Conservation (phyloP, 2,888 invertebrate species). For the Coecobrya sp. region DNA sequence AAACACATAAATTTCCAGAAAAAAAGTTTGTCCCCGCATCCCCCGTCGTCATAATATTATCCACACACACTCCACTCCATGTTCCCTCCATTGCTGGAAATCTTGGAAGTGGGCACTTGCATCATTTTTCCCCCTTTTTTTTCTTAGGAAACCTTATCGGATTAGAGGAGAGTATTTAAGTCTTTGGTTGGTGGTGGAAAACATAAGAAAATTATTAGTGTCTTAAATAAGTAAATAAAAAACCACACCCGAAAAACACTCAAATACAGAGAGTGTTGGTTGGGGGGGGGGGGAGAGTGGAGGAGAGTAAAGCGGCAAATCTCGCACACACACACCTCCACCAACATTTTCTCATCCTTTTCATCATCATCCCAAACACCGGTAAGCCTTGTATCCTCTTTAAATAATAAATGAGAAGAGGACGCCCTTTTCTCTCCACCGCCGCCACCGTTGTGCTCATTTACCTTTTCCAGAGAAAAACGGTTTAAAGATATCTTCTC, state of each 20-base stretch:
- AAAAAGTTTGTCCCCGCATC: neutral
- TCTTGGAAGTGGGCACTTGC: neutral
- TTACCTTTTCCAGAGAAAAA: neutral
- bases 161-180: neutral
- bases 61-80: neutral
- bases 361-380: neutral
- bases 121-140: no score
- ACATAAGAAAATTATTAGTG: constrained; percentile 17
- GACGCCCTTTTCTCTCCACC: neutral
- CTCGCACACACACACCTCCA: neutral
- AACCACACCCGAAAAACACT: constrained; percentile 19
- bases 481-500: neutral
- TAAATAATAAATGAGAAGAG: constrained; percentile 21
- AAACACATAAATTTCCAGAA: constrained; percentile 11
- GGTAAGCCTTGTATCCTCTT: neutral
- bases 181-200: neutral
- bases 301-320: neutral
- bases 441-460: constrained; percentile 28
- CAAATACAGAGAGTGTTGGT: neutral
- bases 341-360: neutral
- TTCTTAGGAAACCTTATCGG: neutral
- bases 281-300: neutral
- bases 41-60: neutral
- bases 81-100: neutral
- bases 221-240: constrained; percentile 34